Evolutionary conservation across 2,797 vertebrate species (phyloP), one percentile per base, ranked within the genome.

Genomic region (Mionectes olivaceus): DNA sequence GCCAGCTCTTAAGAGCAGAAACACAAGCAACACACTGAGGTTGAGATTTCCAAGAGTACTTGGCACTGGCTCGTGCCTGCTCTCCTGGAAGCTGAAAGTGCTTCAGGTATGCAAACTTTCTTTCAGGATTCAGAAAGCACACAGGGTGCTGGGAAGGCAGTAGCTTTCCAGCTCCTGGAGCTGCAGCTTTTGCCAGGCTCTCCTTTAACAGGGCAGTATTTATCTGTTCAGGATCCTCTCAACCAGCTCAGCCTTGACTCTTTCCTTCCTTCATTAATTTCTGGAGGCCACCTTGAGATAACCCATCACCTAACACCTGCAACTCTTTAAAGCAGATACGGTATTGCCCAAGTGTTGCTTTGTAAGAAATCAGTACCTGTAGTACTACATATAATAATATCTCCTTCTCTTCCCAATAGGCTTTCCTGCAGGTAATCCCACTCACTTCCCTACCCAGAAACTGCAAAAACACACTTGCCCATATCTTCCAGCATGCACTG

Each of bases 101-200:
- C 73, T 81, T 59, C 74, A 57, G 70, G 55, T 55, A 64, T 44
- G 74, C 33, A 59, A 39, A 52, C 15, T 9, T 65, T 39, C 35
- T 63, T 50, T 41, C 4, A 8, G 79, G 28, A 47, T 57, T 64
- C 33, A 23, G 56, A 44, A 61, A 57, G 11, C 0, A 5, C 1
- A 0, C 5, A 25, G 1, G 3, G 47, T 0, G 0, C 56, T 76
- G 33, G 53, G 13, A 13, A 23, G 44, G 53, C 32, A 32, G 37
- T 5, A n/a, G 9, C 67, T 74, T 90, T 67, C 41, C 65, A 60
- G 79, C 55, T 76, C 16, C 37, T 56, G 81, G 55, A 27, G 43
- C 71, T 76, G 78, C 75, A 69, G 82, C 22, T 37, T 5, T 6
- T 83, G 83, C 32, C 56, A 49, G 57, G 30, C 41, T 78, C 4